Base-by-base conservation (phyloP, 2,797 vertebrate species). In the Sebastes diaconus region DNA sequence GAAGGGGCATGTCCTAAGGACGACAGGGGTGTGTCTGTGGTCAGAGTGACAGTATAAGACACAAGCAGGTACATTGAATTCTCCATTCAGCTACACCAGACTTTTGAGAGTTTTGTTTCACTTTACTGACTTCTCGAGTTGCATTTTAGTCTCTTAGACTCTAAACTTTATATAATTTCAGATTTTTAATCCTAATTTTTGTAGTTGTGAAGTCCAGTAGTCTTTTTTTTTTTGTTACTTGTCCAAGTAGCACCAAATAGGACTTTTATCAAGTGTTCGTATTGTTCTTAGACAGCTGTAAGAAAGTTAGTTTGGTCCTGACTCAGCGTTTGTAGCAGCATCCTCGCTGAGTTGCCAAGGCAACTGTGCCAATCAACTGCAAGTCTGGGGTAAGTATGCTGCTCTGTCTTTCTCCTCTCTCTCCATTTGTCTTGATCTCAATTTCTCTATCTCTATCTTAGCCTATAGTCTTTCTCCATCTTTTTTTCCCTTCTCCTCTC, bases 371-470 rank as follows among this genome's bases (percentile, higher is more conserved):
- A 85, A 69, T 87, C 76, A 87, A 27, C 85, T 70, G 68, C 71
- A 83, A 85, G 68, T 77, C 93, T 94, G 93, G 91, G 93, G 94
- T 95, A 86, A 93, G 93, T 93, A 75, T 77, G 54, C 71, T 20
- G 59, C 70, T 75, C 25, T 32, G 30, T 73, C 42, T 83, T 32
- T 88, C 54, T 64, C 50, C 52, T 64, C 61, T 72, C 42, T 34
- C 36, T 42, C 27, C 34, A 7, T 60, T 14, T 75, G n/a, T 68
- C 55, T 64, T 14, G 42, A 18, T 46, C 42, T 46, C 42, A 46
- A 18, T 46, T 18, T 46, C 3, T 8, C 1, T 46, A 46, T 32
- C 10, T 8, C 20, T 7, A 4, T 27, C 2, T 25, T 16, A 63
- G 7, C 9, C 14, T 22, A 18, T 22, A n/a, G 34, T 57, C 24